These are phyloP conservation scores for Panthera tigris DNA, from an alignment of 2,113 vertebrate genomes.

Conservation along the genomic window DNA sequence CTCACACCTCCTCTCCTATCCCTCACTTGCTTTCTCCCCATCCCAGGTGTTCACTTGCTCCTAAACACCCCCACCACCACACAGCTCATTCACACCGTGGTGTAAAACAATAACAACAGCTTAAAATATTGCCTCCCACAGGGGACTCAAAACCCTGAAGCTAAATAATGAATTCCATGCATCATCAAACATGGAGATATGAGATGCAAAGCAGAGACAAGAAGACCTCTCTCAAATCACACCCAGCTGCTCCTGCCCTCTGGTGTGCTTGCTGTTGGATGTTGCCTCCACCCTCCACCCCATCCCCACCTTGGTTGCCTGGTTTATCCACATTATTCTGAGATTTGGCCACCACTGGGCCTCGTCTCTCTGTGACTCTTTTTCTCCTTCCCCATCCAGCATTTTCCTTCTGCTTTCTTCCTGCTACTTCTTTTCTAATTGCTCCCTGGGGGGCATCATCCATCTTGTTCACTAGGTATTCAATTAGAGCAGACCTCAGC, in stretches of 20 bases:
- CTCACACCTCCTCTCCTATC: rapidly evolving
- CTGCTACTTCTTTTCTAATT: constrained; percentile 61
- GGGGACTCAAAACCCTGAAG: neutral
- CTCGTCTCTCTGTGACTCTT: neutral
- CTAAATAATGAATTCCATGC: neutral
- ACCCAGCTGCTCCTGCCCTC: rapidly evolving
- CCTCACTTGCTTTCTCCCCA: neutral
- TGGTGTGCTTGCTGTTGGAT: neutral
- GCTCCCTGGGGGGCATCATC: neutral
- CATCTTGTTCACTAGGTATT: constrained; percentile 60
- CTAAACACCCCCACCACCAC: neutral
- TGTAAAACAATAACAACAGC: neutral
- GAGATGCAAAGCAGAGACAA: neutral
- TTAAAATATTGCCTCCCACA: neutral
- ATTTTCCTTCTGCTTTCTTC: constrained; percentile 4
- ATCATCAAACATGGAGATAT: neutral
- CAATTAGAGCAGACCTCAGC: constrained; percentile 54
- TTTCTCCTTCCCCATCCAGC: neutral
- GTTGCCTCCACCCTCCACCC: too few species aligned
- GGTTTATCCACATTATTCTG: neutral
- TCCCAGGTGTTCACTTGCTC: neutral
- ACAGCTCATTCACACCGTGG: neutral
- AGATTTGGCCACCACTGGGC: neutral
- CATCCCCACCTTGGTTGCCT: too few species aligned
- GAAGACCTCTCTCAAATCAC: neutral